phyloP scores from a whole-genome alignment of 2,113 vertebrate genomes.

The Telmatochromis sp. region DNA sequence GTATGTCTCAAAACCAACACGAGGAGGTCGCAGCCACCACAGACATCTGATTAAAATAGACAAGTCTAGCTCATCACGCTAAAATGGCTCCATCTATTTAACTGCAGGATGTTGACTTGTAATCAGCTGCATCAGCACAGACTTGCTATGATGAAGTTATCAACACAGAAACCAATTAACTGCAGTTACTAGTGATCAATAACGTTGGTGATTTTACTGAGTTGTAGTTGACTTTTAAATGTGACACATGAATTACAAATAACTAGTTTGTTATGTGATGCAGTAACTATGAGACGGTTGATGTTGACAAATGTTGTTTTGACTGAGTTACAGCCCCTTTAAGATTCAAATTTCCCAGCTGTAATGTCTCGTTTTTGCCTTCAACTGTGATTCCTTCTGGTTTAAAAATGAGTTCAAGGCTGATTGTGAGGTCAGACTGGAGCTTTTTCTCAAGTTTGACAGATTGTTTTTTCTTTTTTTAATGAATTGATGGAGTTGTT shows the following conservation, averaged over 20 bases:
- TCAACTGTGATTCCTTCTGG: not conserved
- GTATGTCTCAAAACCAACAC: not conserved
- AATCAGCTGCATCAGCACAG: not conserved
- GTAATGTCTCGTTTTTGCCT: not conserved
- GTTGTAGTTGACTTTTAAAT: not conserved
- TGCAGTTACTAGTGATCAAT: not conserved
- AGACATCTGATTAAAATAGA: not conserved
- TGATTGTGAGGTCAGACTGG: not conserved
- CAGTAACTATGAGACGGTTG: not conserved
- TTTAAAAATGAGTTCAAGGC: not conserved
- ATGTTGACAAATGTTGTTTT: not conserved
- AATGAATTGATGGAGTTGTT: not conserved
- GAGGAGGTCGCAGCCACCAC: not conserved
- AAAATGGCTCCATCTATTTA: not conserved
- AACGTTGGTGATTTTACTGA: not conserved
- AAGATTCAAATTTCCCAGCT: not conserved
- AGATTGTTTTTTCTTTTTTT: not conserved
- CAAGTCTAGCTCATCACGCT: not conserved
- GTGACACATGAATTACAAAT: not conserved
- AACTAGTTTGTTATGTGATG: not conserved
- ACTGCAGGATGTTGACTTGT: not conserved
- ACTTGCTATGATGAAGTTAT: not conserved
- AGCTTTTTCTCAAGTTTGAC: not conserved
- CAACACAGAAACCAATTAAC: not conserved
- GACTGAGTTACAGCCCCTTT: not conserved